These are phyloP conservation scores for Atlantisia rogersi DNA, from an alignment of 2,113 vertebrate species.

Conservation along the genomic window DNA sequence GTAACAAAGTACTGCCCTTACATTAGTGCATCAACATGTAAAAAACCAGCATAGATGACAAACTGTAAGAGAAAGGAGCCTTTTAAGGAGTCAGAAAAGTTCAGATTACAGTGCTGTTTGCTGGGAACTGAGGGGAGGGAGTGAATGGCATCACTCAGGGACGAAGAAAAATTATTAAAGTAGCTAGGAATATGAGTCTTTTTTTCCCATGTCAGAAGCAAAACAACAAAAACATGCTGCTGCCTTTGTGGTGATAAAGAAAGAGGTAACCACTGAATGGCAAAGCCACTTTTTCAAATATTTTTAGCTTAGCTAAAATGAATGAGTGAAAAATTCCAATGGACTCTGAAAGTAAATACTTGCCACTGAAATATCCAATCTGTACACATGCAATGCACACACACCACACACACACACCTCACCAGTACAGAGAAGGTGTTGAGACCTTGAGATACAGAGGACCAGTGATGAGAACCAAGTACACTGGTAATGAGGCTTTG, in stretches of 20 bases:
- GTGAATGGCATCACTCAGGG: background rate
- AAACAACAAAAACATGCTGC: background rate
- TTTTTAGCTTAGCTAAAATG: background rate
- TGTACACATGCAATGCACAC: background rate
- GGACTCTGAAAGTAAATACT: background rate
- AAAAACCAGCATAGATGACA: background rate
- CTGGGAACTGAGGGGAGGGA: background rate
- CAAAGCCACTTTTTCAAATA: background rate
- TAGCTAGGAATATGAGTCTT: background rate
- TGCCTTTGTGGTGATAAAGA: background rate
- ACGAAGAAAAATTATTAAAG: background rate
- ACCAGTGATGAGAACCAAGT: accelerated
- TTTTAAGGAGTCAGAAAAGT: background rate
- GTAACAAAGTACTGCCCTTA: background rate
- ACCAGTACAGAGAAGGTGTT: background rate
- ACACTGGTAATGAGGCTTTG: background rate
- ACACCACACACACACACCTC: no score
- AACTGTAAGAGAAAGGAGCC: background rate
- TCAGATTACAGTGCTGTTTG: background rate
- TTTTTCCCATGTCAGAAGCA: background rate
- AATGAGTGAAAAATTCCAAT: background rate
- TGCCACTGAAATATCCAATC: background rate
- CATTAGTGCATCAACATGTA: background rate
- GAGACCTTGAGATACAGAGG: background rate
- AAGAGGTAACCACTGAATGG: background rate